phyloP scores from a whole-genome alignment of 2,113 vertebrate genomes.

The Podilymbus podiceps region DNA sequence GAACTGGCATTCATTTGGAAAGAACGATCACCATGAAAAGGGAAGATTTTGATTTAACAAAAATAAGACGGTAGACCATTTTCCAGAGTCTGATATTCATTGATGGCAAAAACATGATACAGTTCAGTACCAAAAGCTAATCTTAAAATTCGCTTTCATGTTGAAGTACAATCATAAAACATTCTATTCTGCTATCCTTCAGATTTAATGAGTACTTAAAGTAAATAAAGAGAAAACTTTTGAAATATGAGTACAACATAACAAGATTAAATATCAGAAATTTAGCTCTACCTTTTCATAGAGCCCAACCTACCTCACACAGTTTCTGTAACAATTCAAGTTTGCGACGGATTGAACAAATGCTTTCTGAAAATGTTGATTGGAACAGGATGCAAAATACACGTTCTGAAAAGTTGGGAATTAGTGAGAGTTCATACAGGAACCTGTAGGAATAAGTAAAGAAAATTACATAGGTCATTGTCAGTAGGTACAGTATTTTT shows the following conservation, averaged over 20 bases:
- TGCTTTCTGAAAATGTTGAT: slow-evolving; percentile 91
- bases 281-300: not conserved
- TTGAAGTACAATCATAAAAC: not conserved
- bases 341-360: slow-evolving; percentile 86
- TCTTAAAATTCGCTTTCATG: slow-evolving; percentile 2
- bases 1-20: not conserved
- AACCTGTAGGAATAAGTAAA: slow-evolving; percentile 78
- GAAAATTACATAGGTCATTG: not conserved
- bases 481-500: not conserved
- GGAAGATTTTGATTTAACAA: not conserved
- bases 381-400: slow-evolving; percentile 97
- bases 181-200: not conserved
- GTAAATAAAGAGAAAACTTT: slow-evolving; percentile 18
- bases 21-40: not conserved
- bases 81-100: not conserved
- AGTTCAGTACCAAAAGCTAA: not conserved
- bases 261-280: slow-evolving; percentile 23
- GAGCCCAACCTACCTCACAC: slow-evolving; percentile 81
- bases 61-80: not conserved
- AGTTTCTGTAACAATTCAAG: slow-evolving; percentile 89
- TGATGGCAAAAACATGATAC: not conserved
- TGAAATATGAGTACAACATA: slow-evolving; percentile 27
- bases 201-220: not conserved
- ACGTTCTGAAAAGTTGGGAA: slow-evolving; percentile 93
- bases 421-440: slow-evolving; percentile 89